Percentiles rank a stretch among this genome's conserved stretches.
Evolutionary conservation across 2,113 vertebrate genomes (phyloP).

Genomic region (Octodon degus): DNA sequence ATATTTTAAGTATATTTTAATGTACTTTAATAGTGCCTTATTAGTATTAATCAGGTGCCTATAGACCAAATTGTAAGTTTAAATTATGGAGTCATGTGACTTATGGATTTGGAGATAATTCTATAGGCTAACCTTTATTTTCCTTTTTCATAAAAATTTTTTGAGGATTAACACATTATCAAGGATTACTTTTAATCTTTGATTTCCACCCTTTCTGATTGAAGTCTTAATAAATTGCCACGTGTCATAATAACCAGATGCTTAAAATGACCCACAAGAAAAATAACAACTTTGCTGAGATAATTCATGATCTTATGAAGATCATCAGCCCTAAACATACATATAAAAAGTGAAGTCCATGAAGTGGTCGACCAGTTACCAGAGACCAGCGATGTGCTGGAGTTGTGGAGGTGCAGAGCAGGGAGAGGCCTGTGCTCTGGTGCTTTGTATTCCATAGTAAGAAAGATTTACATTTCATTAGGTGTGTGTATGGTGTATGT

Average conservation of each 20-base stretch:
- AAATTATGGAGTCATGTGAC: background rate
- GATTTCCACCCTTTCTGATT: background rate
- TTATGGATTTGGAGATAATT: background rate
- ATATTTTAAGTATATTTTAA: background rate
- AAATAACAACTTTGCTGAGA: background rate
- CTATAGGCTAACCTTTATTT: constrained; percentile 2
- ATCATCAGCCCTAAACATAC: background rate
- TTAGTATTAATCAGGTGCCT: background rate
- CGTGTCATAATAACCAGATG: background rate
- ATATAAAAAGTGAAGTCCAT: background rate
- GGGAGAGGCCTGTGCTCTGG: background rate
- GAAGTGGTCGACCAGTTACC: background rate
- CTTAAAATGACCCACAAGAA: background rate
- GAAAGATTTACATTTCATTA: background rate
- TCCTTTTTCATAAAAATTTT: constrained; percentile 24
- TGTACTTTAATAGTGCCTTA: constrained; percentile 16
- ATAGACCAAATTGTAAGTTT: background rate
- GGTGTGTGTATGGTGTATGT: background rate
- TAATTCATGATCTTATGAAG: background rate
- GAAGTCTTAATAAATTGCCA: background rate
- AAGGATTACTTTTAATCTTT: constrained; percentile 6
- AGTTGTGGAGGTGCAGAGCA: background rate
- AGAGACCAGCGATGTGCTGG: background rate
- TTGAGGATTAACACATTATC: constrained; percentile 9
- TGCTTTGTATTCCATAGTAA: background rate